Evolutionary conservation across 2,888 invertebrate genomes (phyloP).

Genomic region (Yponomeuta plumbellus): DNA sequence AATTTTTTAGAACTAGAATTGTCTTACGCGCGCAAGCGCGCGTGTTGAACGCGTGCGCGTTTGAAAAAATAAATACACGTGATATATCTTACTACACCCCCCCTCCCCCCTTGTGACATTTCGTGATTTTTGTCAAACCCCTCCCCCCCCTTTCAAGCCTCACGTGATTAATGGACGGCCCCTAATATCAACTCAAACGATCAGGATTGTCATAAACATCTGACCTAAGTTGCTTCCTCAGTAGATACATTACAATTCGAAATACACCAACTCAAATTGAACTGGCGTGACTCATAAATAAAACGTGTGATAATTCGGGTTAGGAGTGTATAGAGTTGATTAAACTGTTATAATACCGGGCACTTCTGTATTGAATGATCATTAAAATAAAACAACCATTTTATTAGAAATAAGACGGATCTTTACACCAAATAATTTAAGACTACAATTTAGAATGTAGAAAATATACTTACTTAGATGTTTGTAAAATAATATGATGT

Average conservation of each 20-base stretch:
- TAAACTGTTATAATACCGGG: background rate
- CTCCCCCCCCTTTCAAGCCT: too few relatives aligned
- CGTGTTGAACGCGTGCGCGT: too few relatives aligned
- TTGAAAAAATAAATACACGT: too few relatives aligned
- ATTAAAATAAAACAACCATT: conserved; percentile 34
- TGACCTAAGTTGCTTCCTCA: background rate
- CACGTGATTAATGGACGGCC: too few relatives aligned
- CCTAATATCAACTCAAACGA: too few relatives aligned
- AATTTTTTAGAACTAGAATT: too few relatives aligned
- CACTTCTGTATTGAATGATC: conserved; percentile 22
- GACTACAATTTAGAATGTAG: conserved; percentile 61
- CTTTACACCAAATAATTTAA: conserved; percentile 74
- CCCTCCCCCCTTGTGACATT: too few relatives aligned
- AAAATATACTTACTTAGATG: conserved; percentile 39
- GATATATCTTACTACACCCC: too few relatives aligned
- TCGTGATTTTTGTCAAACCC: too few relatives aligned
- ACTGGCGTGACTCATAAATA: background rate
- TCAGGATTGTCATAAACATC: background rate
- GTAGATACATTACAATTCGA: background rate
- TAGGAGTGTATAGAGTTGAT: background rate
- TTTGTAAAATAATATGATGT: background rate
- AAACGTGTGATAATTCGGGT: conserved; percentile 12
- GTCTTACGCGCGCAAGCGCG: too few relatives aligned
- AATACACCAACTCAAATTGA: background rate
- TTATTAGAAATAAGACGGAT: conserved; percentile 38